These are phyloP conservation scores for Rhagophthalmus giganteus DNA, from an alignment of 2,888 invertebrate genomes.

Conservation along the genomic window DNA sequence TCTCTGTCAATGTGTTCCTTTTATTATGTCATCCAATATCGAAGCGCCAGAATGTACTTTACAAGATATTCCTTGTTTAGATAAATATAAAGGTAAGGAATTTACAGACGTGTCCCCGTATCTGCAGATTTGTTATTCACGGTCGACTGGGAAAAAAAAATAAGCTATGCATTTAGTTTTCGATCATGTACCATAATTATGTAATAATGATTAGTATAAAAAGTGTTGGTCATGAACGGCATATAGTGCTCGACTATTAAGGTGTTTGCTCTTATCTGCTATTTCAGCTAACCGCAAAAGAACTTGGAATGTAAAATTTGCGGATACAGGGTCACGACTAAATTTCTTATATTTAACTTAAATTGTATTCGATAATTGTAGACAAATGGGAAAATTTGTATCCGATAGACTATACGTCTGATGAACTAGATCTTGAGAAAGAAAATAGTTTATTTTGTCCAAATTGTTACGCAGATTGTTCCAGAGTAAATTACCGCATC, in stretches of 20 bases:
- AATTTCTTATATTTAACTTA: neutral
- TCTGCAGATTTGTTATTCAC: neutral
- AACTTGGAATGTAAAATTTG: too few relatives aligned
- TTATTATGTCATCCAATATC: neutral
- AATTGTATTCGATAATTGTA: neutral
- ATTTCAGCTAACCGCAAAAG: too few relatives aligned
- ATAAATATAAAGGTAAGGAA: constrained; percentile 11
- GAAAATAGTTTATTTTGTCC: constrained; percentile 8
- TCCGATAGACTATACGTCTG: neutral
- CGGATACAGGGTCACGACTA: neutral
- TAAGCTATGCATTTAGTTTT: too few relatives aligned
- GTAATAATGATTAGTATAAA: too few relatives aligned
- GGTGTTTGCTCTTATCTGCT: too few relatives aligned
- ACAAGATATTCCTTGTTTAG: constrained; percentile 11
- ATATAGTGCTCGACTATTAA: too few relatives aligned
- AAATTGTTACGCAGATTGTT: constrained; percentile 8
- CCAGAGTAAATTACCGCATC: constrained; percentile 1
- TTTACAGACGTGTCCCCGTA: neutral
- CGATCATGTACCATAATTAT: too few relatives aligned
- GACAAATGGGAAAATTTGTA: constrained; percentile 17
- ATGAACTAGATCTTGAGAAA: constrained; percentile 14
- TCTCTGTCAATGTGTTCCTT: constrained; percentile 17
- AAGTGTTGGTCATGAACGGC: too few relatives aligned
- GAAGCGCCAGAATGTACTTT: constrained; percentile 1
- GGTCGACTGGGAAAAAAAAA: neutral